Base-by-base conservation (phyloP, 2,888 invertebrate genomes). In the Watsonalla cultraria region DNA sequence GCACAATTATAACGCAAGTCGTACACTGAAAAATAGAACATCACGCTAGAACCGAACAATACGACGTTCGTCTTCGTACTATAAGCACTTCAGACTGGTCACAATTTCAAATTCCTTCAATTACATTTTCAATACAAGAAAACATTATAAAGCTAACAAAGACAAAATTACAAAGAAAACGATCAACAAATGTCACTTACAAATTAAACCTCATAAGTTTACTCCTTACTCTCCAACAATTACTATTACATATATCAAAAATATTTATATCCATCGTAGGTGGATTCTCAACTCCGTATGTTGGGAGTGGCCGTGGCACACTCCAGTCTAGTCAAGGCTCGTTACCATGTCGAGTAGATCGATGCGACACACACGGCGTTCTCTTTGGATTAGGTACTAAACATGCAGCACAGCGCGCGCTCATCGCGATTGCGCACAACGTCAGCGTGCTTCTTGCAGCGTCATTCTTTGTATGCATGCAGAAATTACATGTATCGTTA, bases 121-220 rank as follows among this genome's bases (percentile, higher is more conserved):
- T 72, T 74, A 73, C 64, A 75, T 72, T 71, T 75, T 77, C 76
- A 76, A 80, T 83, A 84, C 78, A 84, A 81, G 78, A 81, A 88
- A 86, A 86, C 84, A 83, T 83, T 80, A 86, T 78, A 85, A 86
- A 87, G 88, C 86, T 87, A 88, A 90, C 86, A 89, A 87, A 89
- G 82, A 86, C 83, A 86, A 87, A 86, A 86, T 82, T 86, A 87
- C 82, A 84, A 88, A 86, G 84, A 88, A 87, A 89, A 88, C 86
- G 82, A 86, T 86, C 86, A 90, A 88, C 87, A 88, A 86, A 86
- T 84, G 84, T 83, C 84, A 86, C 88, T 88, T 89, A 90, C 81
- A 86, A 88, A 89, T 89, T 82, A 86, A 86, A 86, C 84, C 78
- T 84, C 83, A 79, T 84, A 83, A 82, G 81, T 83, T 85, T 82